Percentiles rank a stretch among this genome's conserved stretches.
These are phyloP conservation scores for Umimayanthus kanabou DNA, from an alignment of 92 coral and sea anemone genomes.

Conservation along the genomic window DNA sequence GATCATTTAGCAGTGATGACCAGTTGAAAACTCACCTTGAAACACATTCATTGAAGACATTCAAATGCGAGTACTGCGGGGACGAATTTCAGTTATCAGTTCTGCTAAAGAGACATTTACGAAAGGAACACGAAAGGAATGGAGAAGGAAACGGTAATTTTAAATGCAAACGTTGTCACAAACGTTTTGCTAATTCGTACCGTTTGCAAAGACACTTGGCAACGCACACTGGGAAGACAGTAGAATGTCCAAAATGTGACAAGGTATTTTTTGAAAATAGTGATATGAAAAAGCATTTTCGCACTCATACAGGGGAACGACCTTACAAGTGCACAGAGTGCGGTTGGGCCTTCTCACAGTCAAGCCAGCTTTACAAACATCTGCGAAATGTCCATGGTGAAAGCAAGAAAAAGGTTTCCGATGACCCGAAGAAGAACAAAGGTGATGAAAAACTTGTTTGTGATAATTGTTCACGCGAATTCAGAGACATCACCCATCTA, in stretches of 20 bases:
- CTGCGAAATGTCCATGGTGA: constrained; percentile 3
- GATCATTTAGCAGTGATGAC: constrained; percentile 13
- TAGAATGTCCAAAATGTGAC: constrained; percentile 20
- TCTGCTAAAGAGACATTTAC: neutral
- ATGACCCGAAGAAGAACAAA: neutral
- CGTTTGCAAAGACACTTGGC: constrained; percentile 21
- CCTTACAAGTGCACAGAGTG: constrained; percentile 30
- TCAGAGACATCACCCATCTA: constrained; percentile 22
- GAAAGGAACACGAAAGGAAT: neutral
- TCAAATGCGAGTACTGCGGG: constrained; percentile 22
- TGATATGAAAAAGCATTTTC: constrained; percentile 37
- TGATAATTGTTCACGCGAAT: constrained; percentile 32
- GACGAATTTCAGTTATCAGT: constrained; percentile 25
- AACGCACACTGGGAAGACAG: neutral
- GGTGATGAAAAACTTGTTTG: neutral
- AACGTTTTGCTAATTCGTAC: neutral
- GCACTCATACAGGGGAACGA: constrained; percentile 37
- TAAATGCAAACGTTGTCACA: constrained; percentile 16
- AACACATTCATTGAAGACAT: constrained; percentile 20
- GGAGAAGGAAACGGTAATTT: neutral
- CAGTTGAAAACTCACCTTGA: neutral
- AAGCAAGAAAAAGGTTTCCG: neutral
- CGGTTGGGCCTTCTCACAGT: constrained; percentile 24
- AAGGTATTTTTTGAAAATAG: constrained; percentile 18
- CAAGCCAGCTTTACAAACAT: constrained; percentile 38